These are phyloP conservation scores for Zenarchopterus dispar DNA, from an alignment of 2,797 vertebrate species.

Conservation along the genomic window DNA sequence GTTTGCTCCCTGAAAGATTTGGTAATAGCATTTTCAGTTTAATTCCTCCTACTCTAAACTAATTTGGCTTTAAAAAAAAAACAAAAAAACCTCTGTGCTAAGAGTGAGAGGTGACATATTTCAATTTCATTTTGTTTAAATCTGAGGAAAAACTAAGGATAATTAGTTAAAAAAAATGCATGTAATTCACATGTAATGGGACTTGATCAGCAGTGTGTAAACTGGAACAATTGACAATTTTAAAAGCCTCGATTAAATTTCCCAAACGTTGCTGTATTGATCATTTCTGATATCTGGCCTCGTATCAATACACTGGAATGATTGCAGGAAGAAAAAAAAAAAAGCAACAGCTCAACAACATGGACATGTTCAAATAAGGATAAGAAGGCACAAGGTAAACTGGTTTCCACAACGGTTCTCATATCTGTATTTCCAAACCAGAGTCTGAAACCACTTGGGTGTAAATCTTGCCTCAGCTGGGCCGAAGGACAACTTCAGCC, in stretches of 20 bases:
- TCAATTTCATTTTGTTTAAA: neutral
- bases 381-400: conserved; percentile 73
- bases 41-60: neutral
- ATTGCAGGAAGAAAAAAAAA: conserved; percentile 44
- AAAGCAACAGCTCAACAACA: conserved; percentile 12
- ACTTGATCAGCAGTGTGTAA: conserved; percentile 9
- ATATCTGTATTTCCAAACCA: conserved; percentile 27
- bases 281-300: conserved; percentile 31
- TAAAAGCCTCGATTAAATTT: conserved; percentile 50
- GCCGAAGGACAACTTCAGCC: conserved; percentile 44
- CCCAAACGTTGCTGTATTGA: conserved; percentile 21
- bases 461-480: conserved; percentile 17
- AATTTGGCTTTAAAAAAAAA: neutral
- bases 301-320: conserved; percentile 27
- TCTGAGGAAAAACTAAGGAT: neutral
- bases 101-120: neutral
- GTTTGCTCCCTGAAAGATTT: neutral
- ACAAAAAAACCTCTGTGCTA: neutral
- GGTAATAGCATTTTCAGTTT: conserved; percentile 15
- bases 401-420: conserved; percentile 48
- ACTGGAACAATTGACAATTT: conserved; percentile 44
- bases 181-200: conserved; percentile 25
- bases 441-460: conserved; percentile 30
- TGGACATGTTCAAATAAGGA: conserved; percentile 46
- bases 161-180: neutral